Evolutionary conservation across 2,888 invertebrate species (phyloP), one percentile per base, ranked within the genome.

Genomic region (Lasius fuliginosus): DNA sequence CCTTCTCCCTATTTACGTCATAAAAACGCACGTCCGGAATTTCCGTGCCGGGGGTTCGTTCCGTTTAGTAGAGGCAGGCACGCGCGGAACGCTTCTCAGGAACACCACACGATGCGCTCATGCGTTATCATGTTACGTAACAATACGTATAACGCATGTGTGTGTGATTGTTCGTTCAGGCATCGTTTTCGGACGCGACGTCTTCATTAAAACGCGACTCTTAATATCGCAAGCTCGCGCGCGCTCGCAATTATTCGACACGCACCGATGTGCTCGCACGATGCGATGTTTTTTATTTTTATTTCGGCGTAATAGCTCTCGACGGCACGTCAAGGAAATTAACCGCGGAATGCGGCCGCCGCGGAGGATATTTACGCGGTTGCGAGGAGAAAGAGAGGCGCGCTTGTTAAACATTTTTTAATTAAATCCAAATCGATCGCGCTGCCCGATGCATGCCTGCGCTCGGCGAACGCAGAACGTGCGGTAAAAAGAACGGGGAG

Each of bases 341-440:
- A 94, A 94, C 92, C 93, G 89, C 90, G 93, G 93, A 92, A 94
- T 93, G 92, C 89, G 86, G 87, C 75, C 68, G 74, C 58, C 60
- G 62, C 89, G 86, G 90, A 86, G 90, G 88, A 92, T 91, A 92
- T 91, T 93, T 92, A 90, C 89, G 89, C 84, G 86, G 87, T 82
- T 84, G n/a, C 81, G 83, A 84, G 79, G 23, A 75, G 58, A n/a
- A 68, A 56, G 74, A 9, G 62, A 58, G 65, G 40, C 62, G 74
- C 68, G 88, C 87, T 91, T 88, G 93, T 90, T 92, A 90, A 93
- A 92, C 89, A 93, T 93, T 93, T 93, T 92, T 93, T 92, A 93
- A 93, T 93, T 93, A 93, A 93, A 92, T 90, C 84, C 83, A 74
- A 87, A 92, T 92, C 92, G 92, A 90, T 88, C 85, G 74, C 79